Evolutionary conservation across 2,113 vertebrate genomes (phyloP).

Genomic region (Gorsachius goisagi): DNA sequence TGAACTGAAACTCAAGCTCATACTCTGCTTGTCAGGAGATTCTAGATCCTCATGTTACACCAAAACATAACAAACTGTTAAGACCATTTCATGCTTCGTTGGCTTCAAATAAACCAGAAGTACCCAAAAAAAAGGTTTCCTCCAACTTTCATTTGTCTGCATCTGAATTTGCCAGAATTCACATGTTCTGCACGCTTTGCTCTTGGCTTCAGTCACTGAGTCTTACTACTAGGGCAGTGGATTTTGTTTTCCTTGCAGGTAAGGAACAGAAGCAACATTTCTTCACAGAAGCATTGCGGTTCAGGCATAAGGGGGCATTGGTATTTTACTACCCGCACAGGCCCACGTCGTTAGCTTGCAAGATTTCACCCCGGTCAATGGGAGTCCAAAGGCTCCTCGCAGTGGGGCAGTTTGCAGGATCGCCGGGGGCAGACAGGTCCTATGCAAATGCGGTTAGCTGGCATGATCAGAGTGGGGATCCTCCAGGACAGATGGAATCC

Average conservation of each 20-base stretch:
- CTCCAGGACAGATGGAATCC: background rate
- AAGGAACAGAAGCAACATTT: background rate
- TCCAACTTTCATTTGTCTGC: background rate
- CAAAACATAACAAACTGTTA: constrained; percentile 47
- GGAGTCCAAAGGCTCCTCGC: background rate
- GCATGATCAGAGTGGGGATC: background rate
- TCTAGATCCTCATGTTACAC: constrained; percentile 33
- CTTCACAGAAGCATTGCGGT: background rate
- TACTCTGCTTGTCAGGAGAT: constrained; percentile 35
- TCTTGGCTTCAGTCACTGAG: background rate
- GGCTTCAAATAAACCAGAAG: constrained; percentile 55
- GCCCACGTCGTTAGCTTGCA: fast-evolving
- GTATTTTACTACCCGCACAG: background rate
- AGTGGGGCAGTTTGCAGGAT: background rate
- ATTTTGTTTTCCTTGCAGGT: background rate
- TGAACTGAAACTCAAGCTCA: constrained; percentile 32
- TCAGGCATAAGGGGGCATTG: background rate
- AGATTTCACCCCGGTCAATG: background rate
- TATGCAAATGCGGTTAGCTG: fast-evolving
- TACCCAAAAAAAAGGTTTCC: constrained; percentile 50
- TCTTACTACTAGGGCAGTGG: background rate
- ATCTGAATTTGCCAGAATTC: constrained; percentile 8
- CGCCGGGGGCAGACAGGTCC: fast-evolving
- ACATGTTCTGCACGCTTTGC: background rate
- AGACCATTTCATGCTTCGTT: constrained; percentile 55